These are phyloP conservation scores for Pogonognathellus flavescens DNA, from an alignment of 1,140 invertebrate species.

Conservation along the genomic window DNA sequence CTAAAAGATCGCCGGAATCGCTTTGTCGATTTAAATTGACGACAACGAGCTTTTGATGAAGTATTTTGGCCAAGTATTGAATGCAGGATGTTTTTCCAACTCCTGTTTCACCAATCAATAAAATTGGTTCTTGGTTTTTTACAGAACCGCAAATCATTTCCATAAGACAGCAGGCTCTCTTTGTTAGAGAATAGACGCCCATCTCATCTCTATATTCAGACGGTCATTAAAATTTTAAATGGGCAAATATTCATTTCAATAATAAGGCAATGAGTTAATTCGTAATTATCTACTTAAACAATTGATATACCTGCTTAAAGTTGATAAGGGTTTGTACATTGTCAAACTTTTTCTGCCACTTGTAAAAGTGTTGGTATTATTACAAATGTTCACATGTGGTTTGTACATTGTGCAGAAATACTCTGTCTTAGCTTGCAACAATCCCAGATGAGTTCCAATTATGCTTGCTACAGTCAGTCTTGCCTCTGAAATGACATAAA, in stretches of 20 bases:
- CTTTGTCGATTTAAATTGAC: slow-evolving; percentile 99
- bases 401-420: slow-evolving; percentile 85
- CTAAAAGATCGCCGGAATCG: slow-evolving; percentile 94
- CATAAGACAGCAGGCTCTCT: slow-evolving; percentile 82
- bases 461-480: slow-evolving; percentile 79
- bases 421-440: slow-evolving; percentile 85
- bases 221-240: neutral
- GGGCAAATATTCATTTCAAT: neutral
- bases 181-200: slow-evolving; percentile 81
- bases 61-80: slow-evolving; percentile 89
- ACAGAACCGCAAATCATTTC: slow-evolving; percentile 90
- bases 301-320: slow-evolving; percentile 30
- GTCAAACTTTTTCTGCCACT: slow-evolving; percentile 75
- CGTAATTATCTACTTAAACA: neutral
- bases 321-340: slow-evolving; percentile 52
- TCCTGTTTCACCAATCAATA: slow-evolving; percentile 98
- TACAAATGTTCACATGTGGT: slow-evolving; percentile 76
- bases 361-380: slow-evolving; percentile 71
- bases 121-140: slow-evolving; percentile 86
- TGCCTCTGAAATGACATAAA: slow-evolving; percentile 64
- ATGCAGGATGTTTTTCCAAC: slow-evolving; percentile 98
- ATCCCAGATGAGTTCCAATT: slow-evolving; percentile 85
- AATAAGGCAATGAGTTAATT: neutral
- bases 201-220: slow-evolving; percentile 48
- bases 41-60: slow-evolving; percentile 87